Evolutionary conservation across 2,113 vertebrate genomes (phyloP), one percentile per base, ranked within the genome.

Genomic region (Corythaeola cristata): DNA sequence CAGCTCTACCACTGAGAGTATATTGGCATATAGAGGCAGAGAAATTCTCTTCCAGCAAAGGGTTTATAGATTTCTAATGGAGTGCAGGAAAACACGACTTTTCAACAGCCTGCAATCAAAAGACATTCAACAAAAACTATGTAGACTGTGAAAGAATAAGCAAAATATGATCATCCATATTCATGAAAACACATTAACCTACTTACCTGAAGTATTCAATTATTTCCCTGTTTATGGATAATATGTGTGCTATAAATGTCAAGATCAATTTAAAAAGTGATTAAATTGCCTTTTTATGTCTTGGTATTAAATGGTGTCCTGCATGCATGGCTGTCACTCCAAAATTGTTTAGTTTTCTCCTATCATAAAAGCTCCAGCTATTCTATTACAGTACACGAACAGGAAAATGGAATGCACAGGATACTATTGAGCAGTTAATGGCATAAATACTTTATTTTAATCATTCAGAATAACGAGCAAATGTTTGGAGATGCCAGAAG

Each of bases 161-260:
- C 30, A 85, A 95, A 96, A 84, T 80, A 89, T 30, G 7, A 86
- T 87, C 78, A 92, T 94, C 52, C 94, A 93, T 96, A 96, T 95
- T 96, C 90, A 96, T 96, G 90, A 89, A 91, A 90, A 58, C 66
- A 52, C 74, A 75, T 95, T 94, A 93, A 85, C 85, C 76, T 77
- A 92, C 62, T 95, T 94, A 94, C 94, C 90, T 93, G 86, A 44
- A 90, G 66, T 85, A 92, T 93, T 94, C 83, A 93, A 86, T 94
- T 96, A 96, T 96, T 97, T 95, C 47, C 45, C 66, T 95, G 60
- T 77, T 94, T 89, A 82, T 59, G 49, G 73, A 58, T 93, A 94
- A 77, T 62, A 92, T 76, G 73, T 72, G 63, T 72, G 59, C 55
- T 94, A 5, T 85, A 90, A 95, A 89, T 80, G 82, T 83, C 95